A percentile compares a stretch with the other conserved stretches of the same genome.
These are phyloP conservation scores for Antechinus flavipes DNA, from an alignment of 2,113 vertebrate species.

Conservation along the genomic window DNA sequence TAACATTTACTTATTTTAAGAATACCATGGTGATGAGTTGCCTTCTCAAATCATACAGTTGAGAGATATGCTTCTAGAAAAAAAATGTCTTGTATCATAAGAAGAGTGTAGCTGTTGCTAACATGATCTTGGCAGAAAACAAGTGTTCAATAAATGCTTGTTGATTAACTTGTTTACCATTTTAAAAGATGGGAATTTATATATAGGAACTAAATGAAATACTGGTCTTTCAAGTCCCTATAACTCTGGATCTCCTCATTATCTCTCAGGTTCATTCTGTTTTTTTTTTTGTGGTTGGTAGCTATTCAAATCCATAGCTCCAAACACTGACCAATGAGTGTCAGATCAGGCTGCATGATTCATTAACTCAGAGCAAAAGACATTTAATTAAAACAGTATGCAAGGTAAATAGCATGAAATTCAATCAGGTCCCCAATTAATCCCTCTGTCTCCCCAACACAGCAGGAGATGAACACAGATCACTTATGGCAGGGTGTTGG, in stretches of 20 bases:
- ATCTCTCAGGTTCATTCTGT: background rate
- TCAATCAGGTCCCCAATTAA: background rate
- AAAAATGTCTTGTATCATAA: background rate
- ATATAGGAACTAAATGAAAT: background rate
- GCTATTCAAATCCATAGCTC: background rate
- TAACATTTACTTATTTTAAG: background rate
- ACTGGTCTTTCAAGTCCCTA: background rate
- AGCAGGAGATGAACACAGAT: background rate
- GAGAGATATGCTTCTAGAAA: background rate
- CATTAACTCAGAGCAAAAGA: background rate
- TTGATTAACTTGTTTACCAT: background rate
- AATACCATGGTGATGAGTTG: background rate
- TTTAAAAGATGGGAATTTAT: background rate
- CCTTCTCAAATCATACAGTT: background rate
- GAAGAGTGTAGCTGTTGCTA: background rate
- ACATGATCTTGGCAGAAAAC: background rate
- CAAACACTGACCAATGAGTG: background rate
- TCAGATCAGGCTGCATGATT: background rate
- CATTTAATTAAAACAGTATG: conserved; percentile 1
- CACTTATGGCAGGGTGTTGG: background rate
- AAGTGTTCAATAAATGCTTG: background rate
- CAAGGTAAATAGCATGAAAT: background rate
- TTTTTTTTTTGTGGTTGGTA: background rate
- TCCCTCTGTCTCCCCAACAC: background rate
- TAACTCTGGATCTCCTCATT: background rate